phyloP scores from a whole-genome alignment of 2,888 invertebrate species.

The Hypselothyrea guttata region DNA sequence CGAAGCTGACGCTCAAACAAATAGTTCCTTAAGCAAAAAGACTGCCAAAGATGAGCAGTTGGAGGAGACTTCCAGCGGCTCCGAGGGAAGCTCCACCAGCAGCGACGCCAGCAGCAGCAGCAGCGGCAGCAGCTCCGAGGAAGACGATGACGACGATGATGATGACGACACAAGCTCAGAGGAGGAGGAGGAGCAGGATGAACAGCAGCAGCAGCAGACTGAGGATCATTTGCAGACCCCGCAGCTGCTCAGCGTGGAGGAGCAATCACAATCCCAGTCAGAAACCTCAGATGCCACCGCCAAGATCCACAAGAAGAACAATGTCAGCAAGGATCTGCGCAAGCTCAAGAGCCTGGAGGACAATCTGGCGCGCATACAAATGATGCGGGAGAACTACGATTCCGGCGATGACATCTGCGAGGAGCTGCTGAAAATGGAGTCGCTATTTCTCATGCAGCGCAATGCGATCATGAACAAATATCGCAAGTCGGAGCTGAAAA shows the following conservation, averaged over 20 bases:
- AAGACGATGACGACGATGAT: slow-evolving; percentile 16
- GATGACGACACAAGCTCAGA: slow-evolving; percentile 40
- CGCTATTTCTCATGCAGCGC: slow-evolving; percentile 77
- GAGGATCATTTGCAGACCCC: no score
- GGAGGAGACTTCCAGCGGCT: slow-evolving; percentile 59
- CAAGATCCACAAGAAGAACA: slow-evolving; percentile 58
- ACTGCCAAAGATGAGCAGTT: slow-evolving; percentile 45
- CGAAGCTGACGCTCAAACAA: slow-evolving; percentile 18
- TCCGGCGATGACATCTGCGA: slow-evolving; percentile 80
- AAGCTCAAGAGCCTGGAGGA: slow-evolving; percentile 79
- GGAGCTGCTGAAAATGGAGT: slow-evolving; percentile 80
- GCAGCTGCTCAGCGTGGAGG: slow-evolving; percentile 17
- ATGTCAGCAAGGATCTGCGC: slow-evolving; percentile 78
- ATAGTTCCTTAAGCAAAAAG: slow-evolving; percentile 55
- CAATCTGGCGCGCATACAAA: slow-evolving; percentile 79
- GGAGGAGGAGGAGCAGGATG: slow-evolving; percentile 13
- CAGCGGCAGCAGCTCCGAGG: slow-evolving; percentile 40
- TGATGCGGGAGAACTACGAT: slow-evolving; percentile 80
- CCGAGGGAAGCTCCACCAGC: slow-evolving; percentile 44
- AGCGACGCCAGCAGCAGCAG: slow-evolving; percentile 38
- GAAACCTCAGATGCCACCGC: neutral
- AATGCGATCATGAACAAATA: slow-evolving; percentile 80
- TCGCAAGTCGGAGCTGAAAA: slow-evolving; percentile 63
- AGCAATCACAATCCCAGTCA: slow-evolving; percentile 26
- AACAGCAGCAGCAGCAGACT: slow-evolving; percentile 13